These are phyloP conservation scores for Caenorhabditis brenneri DNA, from an alignment of 1,140 invertebrate species.

Conservation along the genomic window DNA sequence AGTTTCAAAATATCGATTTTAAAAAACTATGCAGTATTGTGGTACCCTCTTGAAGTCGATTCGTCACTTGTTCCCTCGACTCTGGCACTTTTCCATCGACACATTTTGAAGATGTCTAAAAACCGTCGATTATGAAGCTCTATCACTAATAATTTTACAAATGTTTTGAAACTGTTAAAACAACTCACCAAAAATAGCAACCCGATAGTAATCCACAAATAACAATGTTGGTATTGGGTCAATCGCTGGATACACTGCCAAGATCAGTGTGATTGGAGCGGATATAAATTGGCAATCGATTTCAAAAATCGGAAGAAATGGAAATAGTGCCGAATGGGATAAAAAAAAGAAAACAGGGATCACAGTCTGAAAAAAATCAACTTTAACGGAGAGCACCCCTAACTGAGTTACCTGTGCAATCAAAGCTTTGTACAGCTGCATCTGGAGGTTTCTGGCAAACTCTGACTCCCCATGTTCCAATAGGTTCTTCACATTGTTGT, in stretches of 20 bases:
- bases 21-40: too few relatives aligned
- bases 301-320: background rate
- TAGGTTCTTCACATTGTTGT: background rate
- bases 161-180: background rate
- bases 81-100: background rate
- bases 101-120: background rate
- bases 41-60: background rate
- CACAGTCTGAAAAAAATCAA: background rate
- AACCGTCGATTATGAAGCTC: background rate
- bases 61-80: background rate
- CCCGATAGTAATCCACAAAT: background rate
- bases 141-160: background rate
- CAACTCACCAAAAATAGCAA: background rate
- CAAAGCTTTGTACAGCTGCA: background rate
- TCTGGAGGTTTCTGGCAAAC: background rate
- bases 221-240: background rate
- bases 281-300: background rate
- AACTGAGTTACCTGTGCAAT: conserved; percentile 3
- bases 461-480: conserved; percentile 1
- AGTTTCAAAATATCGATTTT: too few relatives aligned
- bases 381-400: background rate
- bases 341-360: background rate
- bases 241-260: background rate
- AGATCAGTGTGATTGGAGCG: background rate
- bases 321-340: background rate